Evolutionary conservation across 2,888 invertebrate genomes (phyloP), one percentile per base, ranked within the genome.

Genomic region (Chloroclystis v-ata): DNA sequence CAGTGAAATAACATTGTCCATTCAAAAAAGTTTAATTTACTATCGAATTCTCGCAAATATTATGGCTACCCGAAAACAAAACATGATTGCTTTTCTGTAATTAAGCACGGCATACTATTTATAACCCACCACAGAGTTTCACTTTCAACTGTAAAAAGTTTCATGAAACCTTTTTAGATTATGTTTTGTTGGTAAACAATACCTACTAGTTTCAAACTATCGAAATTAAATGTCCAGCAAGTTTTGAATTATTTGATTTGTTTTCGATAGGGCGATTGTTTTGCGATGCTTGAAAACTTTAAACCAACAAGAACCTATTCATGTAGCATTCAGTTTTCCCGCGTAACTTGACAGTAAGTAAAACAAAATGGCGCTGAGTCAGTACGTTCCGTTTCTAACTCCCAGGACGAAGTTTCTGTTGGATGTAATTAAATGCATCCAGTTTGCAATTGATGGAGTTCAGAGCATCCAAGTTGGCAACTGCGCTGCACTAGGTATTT

Each of bases 361-460:
- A 37, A 37, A 42, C 37, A 42, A 35, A 33, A 35, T 39, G 32
- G 26, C 16, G 33, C 16, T 8, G 28, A 37, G 40, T 48, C 43
- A 35, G 37, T 16, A 47, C 37, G 48, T 43, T 39, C 48, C 43
- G 28, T 48, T 43, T 28, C 10, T 14, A 26, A 38, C n/a, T 47
- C 29, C 11, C 28, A 44, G 32, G 37, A 24, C 30, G 11, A 37
- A 49, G 44, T 49, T 45, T 42, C 30, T 20, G 40, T 16, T 28
- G 24, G 33, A 35, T 41, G 40, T 49, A 49, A 49, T 49, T 44
- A 44, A 44, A 41, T 49, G 48, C 29, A 48, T 41, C 41, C 29
- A 37, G 49, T 37, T 37, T 24, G 41, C 30, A 40, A 44, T 49
- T 41, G 32, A 41, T 49, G 40, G 40, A 49, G 49, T 49, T 49